Evolutionary conservation across 2,888 invertebrate species (phyloP).

Genomic region (Ametastegia equiseti): DNA sequence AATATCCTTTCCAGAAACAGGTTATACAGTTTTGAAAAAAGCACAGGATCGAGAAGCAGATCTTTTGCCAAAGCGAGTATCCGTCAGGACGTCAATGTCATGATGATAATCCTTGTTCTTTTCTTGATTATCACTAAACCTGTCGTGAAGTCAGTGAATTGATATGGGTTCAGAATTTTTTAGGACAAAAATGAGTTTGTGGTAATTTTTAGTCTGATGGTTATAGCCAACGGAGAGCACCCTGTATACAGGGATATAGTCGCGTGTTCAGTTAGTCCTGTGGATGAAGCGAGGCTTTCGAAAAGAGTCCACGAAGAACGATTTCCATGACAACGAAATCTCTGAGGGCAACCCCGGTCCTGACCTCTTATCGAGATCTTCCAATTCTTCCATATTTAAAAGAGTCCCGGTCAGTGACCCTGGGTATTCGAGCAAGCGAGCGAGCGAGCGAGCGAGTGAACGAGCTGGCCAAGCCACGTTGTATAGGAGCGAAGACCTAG

Average conservation of each 20-base stretch:
- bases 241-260: neutral
- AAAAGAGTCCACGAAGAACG: constrained; percentile 53
- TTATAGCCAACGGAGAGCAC: neutral
- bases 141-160: no score
- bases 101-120: neutral
- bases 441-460: neutral
- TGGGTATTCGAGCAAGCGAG: constrained; percentile 30
- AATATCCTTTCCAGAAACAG: neutral
- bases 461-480: constrained; percentile 5
- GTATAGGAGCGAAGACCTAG: constrained; percentile 66
- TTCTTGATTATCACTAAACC: no score
- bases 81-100: neutral
- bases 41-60: neutral
- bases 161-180: no score
- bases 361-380: constrained; percentile 72
- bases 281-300: neutral
- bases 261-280: neutral
- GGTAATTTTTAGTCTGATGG: neutral
- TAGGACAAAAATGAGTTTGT: no score
- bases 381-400: constrained; percentile 75
- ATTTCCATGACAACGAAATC: constrained; percentile 75
- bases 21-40: neutral
- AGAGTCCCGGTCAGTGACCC: constrained; percentile 51
- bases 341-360: constrained; percentile 66
- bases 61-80: no score